These are phyloP conservation scores for Hemichromis elongatus DNA, from an alignment of 2,113 vertebrate genomes.

Conservation along the genomic window DNA sequence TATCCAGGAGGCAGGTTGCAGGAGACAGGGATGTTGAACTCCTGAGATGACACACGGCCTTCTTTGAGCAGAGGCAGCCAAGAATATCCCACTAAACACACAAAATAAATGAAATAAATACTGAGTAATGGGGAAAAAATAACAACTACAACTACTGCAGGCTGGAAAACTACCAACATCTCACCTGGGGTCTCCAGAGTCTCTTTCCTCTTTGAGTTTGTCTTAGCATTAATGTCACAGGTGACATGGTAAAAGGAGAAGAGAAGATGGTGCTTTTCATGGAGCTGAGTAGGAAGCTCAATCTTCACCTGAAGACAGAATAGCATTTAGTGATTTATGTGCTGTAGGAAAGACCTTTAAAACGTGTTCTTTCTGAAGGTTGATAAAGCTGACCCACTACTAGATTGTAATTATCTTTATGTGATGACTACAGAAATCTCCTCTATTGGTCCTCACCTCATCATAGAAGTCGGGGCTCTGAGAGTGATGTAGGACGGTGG, in stretches of 20 bases:
- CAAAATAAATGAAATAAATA: background rate
- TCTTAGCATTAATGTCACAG: constrained; percentile 98
- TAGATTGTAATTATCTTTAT: background rate
- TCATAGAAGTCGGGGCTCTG: constrained; percentile 97
- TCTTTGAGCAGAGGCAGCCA: constrained; percentile 92
- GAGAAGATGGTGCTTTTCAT: constrained; percentile 95
- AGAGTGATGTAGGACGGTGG: constrained; percentile 91
- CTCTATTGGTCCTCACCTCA: constrained; percentile 77
- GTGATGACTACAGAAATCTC: background rate
- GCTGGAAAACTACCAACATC: background rate
- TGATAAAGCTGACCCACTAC: background rate
- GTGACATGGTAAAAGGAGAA: constrained; percentile 98
- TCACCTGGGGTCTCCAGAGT: constrained; percentile 90
- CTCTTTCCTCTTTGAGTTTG: constrained; percentile 95
- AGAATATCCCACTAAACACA: constrained; percentile 84
- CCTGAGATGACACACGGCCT: constrained; percentile 85
- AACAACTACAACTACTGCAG: background rate
- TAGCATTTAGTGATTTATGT: background rate
- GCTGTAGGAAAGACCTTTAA: background rate
- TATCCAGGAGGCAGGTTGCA: constrained; percentile 85
- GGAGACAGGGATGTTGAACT: constrained; percentile 86
- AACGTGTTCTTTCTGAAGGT: background rate
- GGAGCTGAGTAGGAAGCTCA: constrained; percentile 93
- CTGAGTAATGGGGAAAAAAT: background rate
- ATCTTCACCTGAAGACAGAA: constrained; percentile 89